Evolutionary conservation across 2,888 invertebrate species (phyloP).

Genomic region (Prenolepis imparis): DNA sequence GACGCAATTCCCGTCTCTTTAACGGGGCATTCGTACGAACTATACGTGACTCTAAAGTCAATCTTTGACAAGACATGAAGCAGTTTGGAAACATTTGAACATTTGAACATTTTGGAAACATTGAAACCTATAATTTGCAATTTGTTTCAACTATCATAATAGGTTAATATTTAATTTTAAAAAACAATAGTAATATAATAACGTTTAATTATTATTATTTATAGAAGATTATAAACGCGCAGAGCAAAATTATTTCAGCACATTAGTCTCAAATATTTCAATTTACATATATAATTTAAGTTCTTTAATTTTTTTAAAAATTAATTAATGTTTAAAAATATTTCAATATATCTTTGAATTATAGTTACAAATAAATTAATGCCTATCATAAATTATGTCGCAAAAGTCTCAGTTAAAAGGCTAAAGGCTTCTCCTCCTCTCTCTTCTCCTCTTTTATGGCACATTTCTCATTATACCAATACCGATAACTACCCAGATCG

Average conservation of each 20-base stretch:
- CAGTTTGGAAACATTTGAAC: slow-evolving; percentile 21
- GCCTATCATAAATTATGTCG: background rate
- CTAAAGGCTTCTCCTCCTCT: background rate
- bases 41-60: background rate
- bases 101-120: slow-evolving; percentile 21
- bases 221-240: background rate
- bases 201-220: slow-evolving; percentile 2
- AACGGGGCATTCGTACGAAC: slow-evolving; percentile 15
- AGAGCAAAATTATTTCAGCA: background rate
- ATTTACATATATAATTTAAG: background rate
- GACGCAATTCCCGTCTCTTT: slow-evolving; percentile 11
- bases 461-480: background rate
- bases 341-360: background rate
- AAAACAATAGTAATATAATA: background rate
- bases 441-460: no score
- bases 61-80: background rate
- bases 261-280: background rate
- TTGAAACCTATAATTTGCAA: background rate
- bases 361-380: slow-evolving; percentile 9
- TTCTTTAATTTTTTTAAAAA: background rate
- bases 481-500: background rate
- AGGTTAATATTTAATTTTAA: background rate
- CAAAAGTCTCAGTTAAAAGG: background rate
- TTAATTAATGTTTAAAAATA: background rate
- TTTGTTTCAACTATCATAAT: background rate